phyloP scores from a whole-genome alignment of 2,797 vertebrate species.

The Cephalopachus bancanus region DNA sequence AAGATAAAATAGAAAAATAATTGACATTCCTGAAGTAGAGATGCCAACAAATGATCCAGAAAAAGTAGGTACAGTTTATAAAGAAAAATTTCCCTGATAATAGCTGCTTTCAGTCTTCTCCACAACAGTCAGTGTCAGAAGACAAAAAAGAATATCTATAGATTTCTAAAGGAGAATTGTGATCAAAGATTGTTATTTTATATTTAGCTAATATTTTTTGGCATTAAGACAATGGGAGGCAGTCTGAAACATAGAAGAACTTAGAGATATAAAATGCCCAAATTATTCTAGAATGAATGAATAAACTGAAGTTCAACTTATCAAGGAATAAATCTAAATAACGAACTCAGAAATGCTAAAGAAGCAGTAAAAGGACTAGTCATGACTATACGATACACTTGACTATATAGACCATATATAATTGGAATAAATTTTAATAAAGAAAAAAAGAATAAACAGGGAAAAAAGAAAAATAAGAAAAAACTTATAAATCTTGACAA shows the following conservation, averaged over 20 bases:
- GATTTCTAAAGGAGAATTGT: neutral
- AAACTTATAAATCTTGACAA: neutral
- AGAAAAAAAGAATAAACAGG: neutral
- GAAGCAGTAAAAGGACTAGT: neutral
- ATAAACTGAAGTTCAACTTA: constrained; percentile 5
- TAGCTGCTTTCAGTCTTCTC: constrained; percentile 12
- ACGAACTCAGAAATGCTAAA: neutral
- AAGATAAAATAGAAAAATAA: neutral
- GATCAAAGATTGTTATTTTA: neutral
- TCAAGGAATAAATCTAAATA: neutral
- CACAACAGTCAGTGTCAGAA: neutral
- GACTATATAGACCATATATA: neutral
- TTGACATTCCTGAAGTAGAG: neutral
- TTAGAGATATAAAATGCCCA: neutral
- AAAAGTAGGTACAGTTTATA: neutral
- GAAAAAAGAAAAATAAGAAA: neutral
- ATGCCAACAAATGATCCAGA: neutral
- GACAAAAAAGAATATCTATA: neutral
- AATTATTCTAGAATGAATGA: neutral
- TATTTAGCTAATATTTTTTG: constrained; percentile 53
- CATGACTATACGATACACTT: neutral
- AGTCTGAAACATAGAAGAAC: constrained; percentile 45
- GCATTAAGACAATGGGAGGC: constrained; percentile 11
- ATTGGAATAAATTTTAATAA: neutral
- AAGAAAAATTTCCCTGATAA: neutral